phyloP scores from a whole-genome alignment of 2,888 invertebrate genomes.

The Carpatolechia fugitivella region DNA sequence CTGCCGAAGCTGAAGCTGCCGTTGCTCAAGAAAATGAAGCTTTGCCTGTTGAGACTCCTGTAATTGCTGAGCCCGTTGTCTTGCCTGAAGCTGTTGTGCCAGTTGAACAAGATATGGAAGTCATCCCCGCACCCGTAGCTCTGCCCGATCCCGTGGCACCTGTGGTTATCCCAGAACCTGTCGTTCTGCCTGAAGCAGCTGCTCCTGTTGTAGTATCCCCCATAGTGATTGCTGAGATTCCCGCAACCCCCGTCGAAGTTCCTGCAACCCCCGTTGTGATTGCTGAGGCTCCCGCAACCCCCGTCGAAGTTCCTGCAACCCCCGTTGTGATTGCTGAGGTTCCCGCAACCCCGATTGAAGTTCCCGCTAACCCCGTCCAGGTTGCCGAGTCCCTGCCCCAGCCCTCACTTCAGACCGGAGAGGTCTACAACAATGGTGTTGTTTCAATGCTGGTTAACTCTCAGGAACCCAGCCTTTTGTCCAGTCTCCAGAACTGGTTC shows the following conservation, averaged over 20 bases:
- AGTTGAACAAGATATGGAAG: conserved; percentile 10
- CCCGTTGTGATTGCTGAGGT: conserved; percentile 11
- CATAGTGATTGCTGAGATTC: not conserved
- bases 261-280: not conserved
- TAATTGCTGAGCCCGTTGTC: not conserved
- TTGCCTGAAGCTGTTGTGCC: not conserved
- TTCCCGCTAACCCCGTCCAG: not conserved
- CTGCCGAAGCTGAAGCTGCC: conserved; percentile 17
- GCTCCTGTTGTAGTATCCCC: not conserved
- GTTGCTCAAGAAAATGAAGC: conserved; percentile 6
- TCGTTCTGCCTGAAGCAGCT: conserved; percentile 17
- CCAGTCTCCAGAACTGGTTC: conserved; percentile 57
- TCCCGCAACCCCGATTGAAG: not conserved
- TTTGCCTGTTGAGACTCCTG: conserved; percentile 15
- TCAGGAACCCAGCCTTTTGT: conserved; percentile 42
- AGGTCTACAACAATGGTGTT: conserved; percentile 54
- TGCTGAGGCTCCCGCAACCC: not conserved
- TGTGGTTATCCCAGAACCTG: conserved; percentile 19
- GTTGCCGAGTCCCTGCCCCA: conserved; percentile 17
- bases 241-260: not conserved
- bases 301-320: too few species aligned
- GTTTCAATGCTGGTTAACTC: conserved; percentile 51
- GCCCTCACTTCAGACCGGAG: conserved; percentile 40
- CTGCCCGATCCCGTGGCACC: conserved; percentile 18
- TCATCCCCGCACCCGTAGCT: not conserved